Base-by-base conservation (phyloP, 2,113 vertebrate genomes). In the Ovis canadensis region DNA sequence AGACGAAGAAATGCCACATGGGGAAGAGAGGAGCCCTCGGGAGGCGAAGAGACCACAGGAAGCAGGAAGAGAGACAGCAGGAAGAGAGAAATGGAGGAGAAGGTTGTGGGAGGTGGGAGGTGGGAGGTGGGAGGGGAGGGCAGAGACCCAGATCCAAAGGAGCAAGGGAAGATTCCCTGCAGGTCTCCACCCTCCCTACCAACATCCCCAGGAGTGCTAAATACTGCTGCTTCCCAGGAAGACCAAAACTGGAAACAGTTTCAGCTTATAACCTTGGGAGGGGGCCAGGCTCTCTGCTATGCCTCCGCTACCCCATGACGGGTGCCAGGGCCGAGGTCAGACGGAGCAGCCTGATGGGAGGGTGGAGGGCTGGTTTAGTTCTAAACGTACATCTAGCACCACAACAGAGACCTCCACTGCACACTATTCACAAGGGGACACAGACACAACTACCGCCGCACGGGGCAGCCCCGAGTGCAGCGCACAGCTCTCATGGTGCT, bases 321-420 rank as follows among this genome's bases (percentile, higher is more conserved):
- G 59, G 54, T 96, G 77, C 55, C 60, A 67, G 90, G 94, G 91
- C 67, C 29, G 50, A 21, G 19, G 91, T 62, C 78, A 88, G 57
- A 31, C 1, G 13, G 57, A 50, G 40, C 74, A 62, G 52, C 64
- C 85, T 90, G 14, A 71, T 93, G 27, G 80, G 74, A 77, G 45
- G 48, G 74, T 9, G 16, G 36, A 52, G 90, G 90, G 97, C 98
- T 97, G 97, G 98, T 97, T 97, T 95, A 92, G 97, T 98, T 98
- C 98, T 98, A 98, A 98, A 98, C 36, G 0, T 84, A 98, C 97
- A 98, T 97, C 98, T 98, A 99, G 98, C 98, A 99, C 98, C 98
- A 99, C 97, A 67, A 99, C 98, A 94, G 91, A 98, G 83, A 96
- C 85, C 97, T 98, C 97, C 98, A 99, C 97, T 81, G 1, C 94